phyloP scores from a whole-genome alignment of 2,888 invertebrate genomes.

The Podotricha telesiphe region DNA sequence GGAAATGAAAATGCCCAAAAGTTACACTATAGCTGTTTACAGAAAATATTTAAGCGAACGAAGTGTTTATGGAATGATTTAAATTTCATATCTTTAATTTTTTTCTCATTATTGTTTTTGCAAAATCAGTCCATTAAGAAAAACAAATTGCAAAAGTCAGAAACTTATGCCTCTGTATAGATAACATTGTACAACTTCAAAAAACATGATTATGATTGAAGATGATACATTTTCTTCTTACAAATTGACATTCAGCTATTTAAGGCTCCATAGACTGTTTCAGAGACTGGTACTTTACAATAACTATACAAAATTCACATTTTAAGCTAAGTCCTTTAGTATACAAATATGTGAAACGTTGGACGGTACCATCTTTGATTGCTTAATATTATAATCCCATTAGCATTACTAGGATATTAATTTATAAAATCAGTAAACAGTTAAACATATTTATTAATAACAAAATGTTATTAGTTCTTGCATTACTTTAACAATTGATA shows the following conservation, averaged over 20 bases:
- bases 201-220: neutral
- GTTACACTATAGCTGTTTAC: too few relatives aligned
- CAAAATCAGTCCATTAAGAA: neutral
- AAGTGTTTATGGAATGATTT: constrained; percentile 2
- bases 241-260: neutral
- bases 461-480: too few relatives aligned
- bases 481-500: neutral
- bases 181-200: neutral
- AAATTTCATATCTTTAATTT: neutral
- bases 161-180: neutral
- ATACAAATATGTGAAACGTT: constrained; percentile 15
- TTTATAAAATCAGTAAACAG: too few relatives aligned
- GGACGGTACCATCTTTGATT: constrained; percentile 28
- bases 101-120: neutral
- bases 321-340: neutral
- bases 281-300: neutral
- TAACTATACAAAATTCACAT: neutral
- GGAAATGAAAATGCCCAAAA: too few relatives aligned
- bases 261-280: constrained; percentile 8
- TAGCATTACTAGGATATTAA: neutral
- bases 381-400: constrained; percentile 7
- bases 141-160: too few relatives aligned
- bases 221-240: neutral
- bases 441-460: too few relatives aligned
- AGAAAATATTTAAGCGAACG: neutral